Evolutionary conservation across 2,888 invertebrate genomes (phyloP), one percentile per base, ranked within the genome.

Genomic region (Odontocerum albicorne): DNA sequence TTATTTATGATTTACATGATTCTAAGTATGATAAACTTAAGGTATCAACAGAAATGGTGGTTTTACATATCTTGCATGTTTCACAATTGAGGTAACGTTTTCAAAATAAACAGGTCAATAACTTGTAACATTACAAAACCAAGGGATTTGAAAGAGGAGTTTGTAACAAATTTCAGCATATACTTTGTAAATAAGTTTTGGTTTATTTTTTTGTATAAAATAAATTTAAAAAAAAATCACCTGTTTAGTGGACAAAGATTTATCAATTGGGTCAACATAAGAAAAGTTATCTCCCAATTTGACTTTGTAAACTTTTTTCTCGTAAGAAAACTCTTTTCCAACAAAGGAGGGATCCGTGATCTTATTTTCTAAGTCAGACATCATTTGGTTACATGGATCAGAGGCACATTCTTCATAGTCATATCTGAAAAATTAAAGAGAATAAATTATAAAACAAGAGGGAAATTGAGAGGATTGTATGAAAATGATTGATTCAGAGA

Each of bases 321-420:
- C 79, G 36, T 72, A 71, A 1, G 74, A 65, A 66, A 81, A 81
- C 32, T 71, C 66, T 39, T 83, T 84, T 1, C 88, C 88, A 21
- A 81, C 69, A 67, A 89, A 85, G 8, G 75, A 79, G 0, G 84
- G 68, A 17, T 80, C 79, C 0, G 81, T 80, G 35, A 96, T 84
- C 60, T 77, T 75, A 47, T 77, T 73, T 69, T 94, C 92, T 62
- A 98, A 75, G 46, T 83, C 79, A 2, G 76, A 72, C 88, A 99
- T 95, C 92, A 99, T 90, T 68, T 90, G 80, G 68, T 91, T 89
- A 62, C 96, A 94, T 1, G 88, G 87, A 3, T 85, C 90, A 38
- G 90, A 81, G 33, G 93, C 91, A 66, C 96, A 95, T 67, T 96
- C 93, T 72, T 99, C 99, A 75, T 98, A 99, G 74, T 99, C 99